These are phyloP conservation scores for Hyppa rectilinea DNA, from an alignment of 2,888 invertebrate species.

Conservation along the genomic window DNA sequence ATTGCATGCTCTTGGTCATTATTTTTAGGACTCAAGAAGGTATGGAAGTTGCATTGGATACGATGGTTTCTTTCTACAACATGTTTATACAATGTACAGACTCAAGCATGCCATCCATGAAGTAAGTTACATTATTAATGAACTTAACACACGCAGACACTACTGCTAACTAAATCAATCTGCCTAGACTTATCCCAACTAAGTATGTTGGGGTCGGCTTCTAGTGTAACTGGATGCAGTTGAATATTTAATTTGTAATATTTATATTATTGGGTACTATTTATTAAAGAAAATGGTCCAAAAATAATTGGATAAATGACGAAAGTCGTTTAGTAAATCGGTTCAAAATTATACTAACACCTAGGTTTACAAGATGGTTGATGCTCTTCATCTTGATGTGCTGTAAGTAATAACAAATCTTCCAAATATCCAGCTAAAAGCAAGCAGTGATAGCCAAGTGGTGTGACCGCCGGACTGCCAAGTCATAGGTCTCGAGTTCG, in stretches of 20 bases:
- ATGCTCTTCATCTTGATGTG: neutral
- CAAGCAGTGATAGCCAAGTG: too few species aligned
- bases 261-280: too few species aligned
- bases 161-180: neutral
- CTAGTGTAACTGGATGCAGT: too few species aligned
- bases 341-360: neutral
- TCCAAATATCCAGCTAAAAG: neutral
- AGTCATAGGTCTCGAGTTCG: too few species aligned
- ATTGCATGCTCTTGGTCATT: neutral
- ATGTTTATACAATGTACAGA: slow-evolving; percentile 68
- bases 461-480: too few species aligned
- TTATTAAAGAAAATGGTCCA: neutral
- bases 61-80: slow-evolving; percentile 41
- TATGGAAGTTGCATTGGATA: slow-evolving; percentile 16
- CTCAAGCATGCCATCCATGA: slow-evolving; percentile 72
- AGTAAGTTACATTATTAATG: slow-evolving; percentile 70
- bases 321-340: neutral
- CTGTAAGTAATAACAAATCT: too few species aligned
- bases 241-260: too few species aligned
- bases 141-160: neutral
- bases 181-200: too few species aligned
- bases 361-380: too few species aligned
- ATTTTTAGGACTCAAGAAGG: slow-evolving; percentile 51
- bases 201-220: too few species aligned
- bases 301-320: neutral